Evolutionary conservation across 2,888 invertebrate genomes (phyloP).

Genomic region (Ypsolopha scabrella): DNA sequence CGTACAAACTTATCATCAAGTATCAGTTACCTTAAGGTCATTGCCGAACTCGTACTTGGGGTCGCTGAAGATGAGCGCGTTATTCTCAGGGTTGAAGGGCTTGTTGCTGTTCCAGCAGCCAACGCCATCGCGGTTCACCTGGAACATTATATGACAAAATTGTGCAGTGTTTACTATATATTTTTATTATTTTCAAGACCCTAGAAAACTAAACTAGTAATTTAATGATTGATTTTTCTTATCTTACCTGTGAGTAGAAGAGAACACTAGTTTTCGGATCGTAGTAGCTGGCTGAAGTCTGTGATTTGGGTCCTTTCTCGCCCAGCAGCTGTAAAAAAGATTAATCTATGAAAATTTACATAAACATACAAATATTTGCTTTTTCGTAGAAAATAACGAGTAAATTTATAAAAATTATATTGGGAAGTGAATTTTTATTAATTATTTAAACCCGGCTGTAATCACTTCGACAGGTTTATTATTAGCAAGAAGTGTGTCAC

Average conservation of each 20-base stretch:
- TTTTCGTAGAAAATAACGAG: too few relatives aligned
- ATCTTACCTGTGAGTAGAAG: slow-evolving; percentile 78
- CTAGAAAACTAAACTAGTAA: too few relatives aligned
- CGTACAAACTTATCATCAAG: too few relatives aligned
- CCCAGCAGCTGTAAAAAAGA: slow-evolving; percentile 66
- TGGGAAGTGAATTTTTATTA: too few relatives aligned
- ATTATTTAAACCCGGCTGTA: too few relatives aligned
- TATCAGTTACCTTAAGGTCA: slow-evolving; percentile 73
- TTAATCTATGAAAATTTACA: neutral
- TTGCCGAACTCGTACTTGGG: slow-evolving; percentile 81
- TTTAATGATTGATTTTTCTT: too few relatives aligned
- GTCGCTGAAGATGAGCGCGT: slow-evolving; percentile 77
- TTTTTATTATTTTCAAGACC: too few relatives aligned
- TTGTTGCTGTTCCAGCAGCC: slow-evolving; percentile 84
- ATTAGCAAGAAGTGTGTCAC: too few relatives aligned
- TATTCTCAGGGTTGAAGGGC: slow-evolving; percentile 73
- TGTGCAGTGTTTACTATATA: neutral
- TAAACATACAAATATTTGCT: neutral
- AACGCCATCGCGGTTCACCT: slow-evolving; percentile 80
- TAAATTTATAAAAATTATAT: too few relatives aligned
- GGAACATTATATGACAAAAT: slow-evolving; percentile 11
- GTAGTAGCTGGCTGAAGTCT: slow-evolving; percentile 80
- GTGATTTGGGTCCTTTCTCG: slow-evolving; percentile 77
- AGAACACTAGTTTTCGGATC: slow-evolving; percentile 77
- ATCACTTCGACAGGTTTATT: too few relatives aligned